Evolutionary conservation across 2,113 vertebrate genomes (phyloP), one percentile per base, ranked within the genome.

Genomic region (Siniperca chuatsi): DNA sequence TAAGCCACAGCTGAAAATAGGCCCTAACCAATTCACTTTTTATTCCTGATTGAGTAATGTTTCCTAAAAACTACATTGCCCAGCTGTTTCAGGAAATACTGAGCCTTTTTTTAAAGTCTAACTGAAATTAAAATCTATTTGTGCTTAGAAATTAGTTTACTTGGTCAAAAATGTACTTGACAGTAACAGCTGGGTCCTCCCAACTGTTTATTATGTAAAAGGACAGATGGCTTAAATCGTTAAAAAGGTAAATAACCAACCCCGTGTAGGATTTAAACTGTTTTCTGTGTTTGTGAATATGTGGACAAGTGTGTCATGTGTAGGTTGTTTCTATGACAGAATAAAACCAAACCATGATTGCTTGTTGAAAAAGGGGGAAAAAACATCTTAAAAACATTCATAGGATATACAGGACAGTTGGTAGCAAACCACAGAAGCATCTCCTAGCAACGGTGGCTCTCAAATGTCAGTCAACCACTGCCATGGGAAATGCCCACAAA

Each of bases 401-500:
- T 12, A 58, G 48, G 58, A 52, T 35, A 57, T 29, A 70, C 42
- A 2, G 46, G 46, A 55, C 4, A 6, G 0, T 16, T 82, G 70
- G 75, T 58, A 79, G 82, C 10, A 29, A 29, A 29, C 29, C 29
- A 29, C 29, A 29, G 29, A 29, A 29, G 3, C 40, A 1, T 72
- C 64, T 73, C 33, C 23, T n/a, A 67, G 50, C 40, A 68, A 79
- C 18, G 20, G 10, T 21, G 16, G 37, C 18, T 25, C 70, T 78
- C 33, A 69, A 58, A 81, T 75, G 70, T 75, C 29, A 29, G 29
- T 29, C 29, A 29, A 29, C 29, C 29, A 29, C 29, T 29, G 29
- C 1, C 29, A 48, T 46, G 71, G 52, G 76, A 79, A 67, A 68
- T 78, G 75, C 48, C 65, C 75, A 75, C 15, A 66, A 46, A 66